These are phyloP conservation scores for Tyrophagus putrescentiae DNA, from an alignment of 1,140 invertebrate species.

Conservation along the genomic window DNA sequence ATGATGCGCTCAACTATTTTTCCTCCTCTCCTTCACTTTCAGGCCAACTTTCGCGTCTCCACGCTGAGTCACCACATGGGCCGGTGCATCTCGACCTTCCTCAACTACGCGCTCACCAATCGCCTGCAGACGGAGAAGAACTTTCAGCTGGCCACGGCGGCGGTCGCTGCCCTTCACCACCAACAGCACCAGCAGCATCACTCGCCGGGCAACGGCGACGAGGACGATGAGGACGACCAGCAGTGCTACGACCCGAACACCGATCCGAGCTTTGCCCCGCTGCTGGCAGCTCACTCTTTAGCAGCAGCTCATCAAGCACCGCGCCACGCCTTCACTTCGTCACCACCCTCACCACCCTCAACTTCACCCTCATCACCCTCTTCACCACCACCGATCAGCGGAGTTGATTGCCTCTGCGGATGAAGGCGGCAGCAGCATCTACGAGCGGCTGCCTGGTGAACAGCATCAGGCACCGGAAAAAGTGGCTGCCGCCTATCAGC, in stretches of 20 bases:
- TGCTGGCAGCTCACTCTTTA: too few species aligned
- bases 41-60: constrained; percentile 78
- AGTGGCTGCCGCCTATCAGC: neutral
- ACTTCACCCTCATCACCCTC: neutral
- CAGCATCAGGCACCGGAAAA: neutral
- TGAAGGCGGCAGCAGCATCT: too few species aligned
- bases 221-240: too few species aligned
- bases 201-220: too few species aligned
- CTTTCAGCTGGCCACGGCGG: constrained; percentile 64
- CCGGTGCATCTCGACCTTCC: constrained; percentile 49
- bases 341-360: neutral
- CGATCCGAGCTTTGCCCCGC: neutral
- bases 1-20: neutral
- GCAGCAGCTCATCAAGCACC: too few species aligned
- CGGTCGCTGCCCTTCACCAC: neutral
- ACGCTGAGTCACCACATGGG: constrained; percentile 60
- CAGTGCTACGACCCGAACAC: neutral
- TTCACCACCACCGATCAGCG: neutral
- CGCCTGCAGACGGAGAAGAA: constrained; percentile 86
- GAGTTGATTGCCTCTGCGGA: neutral
- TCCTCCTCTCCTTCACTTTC: constrained; percentile 38
- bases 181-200: neutral
- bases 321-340: too few species aligned
- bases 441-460: constrained; percentile 5
- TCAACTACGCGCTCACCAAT: constrained; percentile 87